Percentiles rank a stretch among this genome's conserved stretches.
Conservation (phyloP, 2,113 vertebrate species). For the Epinephelus fuscoguttatus region DNA sequence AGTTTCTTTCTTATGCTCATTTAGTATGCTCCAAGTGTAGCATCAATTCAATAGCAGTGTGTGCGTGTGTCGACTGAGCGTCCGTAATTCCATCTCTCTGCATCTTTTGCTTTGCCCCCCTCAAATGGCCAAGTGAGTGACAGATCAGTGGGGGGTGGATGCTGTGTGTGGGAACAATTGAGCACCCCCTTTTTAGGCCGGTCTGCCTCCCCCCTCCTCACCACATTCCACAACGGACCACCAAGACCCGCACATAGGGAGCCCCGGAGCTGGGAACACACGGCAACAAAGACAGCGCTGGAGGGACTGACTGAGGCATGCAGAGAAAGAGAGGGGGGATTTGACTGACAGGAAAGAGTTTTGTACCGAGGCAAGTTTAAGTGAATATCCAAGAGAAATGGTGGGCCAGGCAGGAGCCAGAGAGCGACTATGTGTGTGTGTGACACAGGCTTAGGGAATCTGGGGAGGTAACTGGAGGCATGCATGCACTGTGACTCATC, state of each 20-base stretch:
- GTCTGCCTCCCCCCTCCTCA: slow-evolving; percentile 73
- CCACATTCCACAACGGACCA: slow-evolving; percentile 93
- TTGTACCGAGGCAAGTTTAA: slow-evolving; percentile 45
- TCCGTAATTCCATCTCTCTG: slow-evolving; percentile 58
- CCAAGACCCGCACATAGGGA: slow-evolving; percentile 90
- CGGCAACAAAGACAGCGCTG: slow-evolving; percentile 75
- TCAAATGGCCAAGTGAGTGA: slow-evolving; percentile 76
- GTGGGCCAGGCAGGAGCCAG: slow-evolving; percentile 17
- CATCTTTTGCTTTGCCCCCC: slow-evolving; percentile 58
- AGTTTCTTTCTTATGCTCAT: slow-evolving; percentile 46
- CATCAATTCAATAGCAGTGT: slow-evolving; percentile 52
- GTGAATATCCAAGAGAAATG: slow-evolving; percentile 38
- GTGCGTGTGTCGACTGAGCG: slow-evolving; percentile 25
- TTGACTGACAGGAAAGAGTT: slow-evolving; percentile 77
- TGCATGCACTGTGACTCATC: slow-evolving; percentile 65
- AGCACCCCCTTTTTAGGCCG: slow-evolving; percentile 81
- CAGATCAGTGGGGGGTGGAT: slow-evolving; percentile 81
- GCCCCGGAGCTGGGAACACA: slow-evolving; percentile 76
- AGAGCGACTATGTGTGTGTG: slow-evolving; percentile 15
- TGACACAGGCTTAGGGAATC: slow-evolving; percentile 52
- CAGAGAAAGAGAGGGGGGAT: slow-evolving; percentile 59
- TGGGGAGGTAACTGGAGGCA: slow-evolving; percentile 55
- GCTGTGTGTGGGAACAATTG: slow-evolving; percentile 95
- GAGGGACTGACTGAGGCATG: slow-evolving; percentile 60
- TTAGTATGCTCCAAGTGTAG: slow-evolving; percentile 64